Evolutionary conservation across 2,113 vertebrate species (phyloP).

Genomic region (Bambusicola thoracicus): DNA sequence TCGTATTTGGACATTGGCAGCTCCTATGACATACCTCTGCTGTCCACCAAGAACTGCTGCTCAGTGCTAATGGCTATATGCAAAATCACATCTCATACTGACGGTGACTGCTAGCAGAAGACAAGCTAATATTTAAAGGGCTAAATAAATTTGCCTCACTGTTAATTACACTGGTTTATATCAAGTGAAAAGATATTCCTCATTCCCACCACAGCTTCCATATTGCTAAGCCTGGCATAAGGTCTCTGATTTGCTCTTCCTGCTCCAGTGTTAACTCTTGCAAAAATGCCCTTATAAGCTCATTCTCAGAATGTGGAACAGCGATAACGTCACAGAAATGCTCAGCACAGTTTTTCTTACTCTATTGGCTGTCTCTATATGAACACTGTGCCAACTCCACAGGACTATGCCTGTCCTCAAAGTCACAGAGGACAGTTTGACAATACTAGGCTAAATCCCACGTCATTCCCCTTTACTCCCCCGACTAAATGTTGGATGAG

Average conservation of each 20-base stretch:
- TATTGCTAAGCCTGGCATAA: background rate
- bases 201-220: background rate
- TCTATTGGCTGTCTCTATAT: background rate
- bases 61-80: background rate
- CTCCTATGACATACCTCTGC: background rate
- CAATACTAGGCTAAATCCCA: background rate
- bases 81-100: background rate
- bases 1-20: background rate
- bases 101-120: background rate
- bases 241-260: background rate
- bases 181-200: background rate
- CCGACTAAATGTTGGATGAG: background rate
- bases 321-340: background rate
- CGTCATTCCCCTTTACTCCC: background rate
- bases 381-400: background rate
- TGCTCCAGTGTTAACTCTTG: background rate
- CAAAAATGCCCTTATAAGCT: background rate
- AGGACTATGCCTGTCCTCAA: background rate
- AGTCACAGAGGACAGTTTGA: background rate
- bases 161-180: background rate
- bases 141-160: constrained; percentile 10
- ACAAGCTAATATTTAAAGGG: background rate
- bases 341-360: background rate
- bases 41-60: background rate
- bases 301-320: background rate